Conservation (phyloP, 2,888 invertebrate genomes). For the Tenthredo distinguenda region DNA sequence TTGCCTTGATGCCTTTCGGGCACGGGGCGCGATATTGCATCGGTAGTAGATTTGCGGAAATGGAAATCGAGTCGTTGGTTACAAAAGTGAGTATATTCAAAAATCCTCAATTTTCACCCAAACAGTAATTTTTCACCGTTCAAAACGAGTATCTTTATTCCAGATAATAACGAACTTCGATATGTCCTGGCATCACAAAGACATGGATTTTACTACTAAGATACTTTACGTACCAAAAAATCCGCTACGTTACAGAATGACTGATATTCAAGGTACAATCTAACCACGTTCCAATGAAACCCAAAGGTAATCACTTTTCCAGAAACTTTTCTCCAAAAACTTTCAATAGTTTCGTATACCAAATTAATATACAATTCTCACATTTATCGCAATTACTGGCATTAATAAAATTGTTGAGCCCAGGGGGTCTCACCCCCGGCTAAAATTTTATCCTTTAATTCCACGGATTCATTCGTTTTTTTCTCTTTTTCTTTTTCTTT, state of each 20-base stretch:
- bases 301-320: background rate
- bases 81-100: slow-evolving; percentile 3
- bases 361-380: background rate
- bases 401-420: slow-evolving; percentile 11
- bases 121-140: background rate
- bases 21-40: slow-evolving; percentile 49
- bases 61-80: slow-evolving; percentile 52
- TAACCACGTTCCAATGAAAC: background rate
- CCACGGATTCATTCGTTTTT: background rate
- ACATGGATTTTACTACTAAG: slow-evolving; percentile 47
- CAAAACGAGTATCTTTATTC: background rate
- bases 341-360: background rate
- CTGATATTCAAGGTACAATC: background rate
- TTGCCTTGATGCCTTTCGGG: slow-evolving; percentile 50
- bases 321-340: background rate
- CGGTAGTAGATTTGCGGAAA: slow-evolving; percentile 53
- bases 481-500: background rate
- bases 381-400: background rate
- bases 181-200: slow-evolving; percentile 53
- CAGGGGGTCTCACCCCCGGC: background rate
- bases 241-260: slow-evolving; percentile 29
- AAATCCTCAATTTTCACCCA: background rate
- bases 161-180: slow-evolving; percentile 51
- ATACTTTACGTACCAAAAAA: slow-evolving; percentile 17
- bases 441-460: background rate